Percentiles rank a stretch among this genome's conserved stretches.
Evolutionary conservation across 2,888 invertebrate species (phyloP).

Genomic region (Xiphydria camelus): DNA sequence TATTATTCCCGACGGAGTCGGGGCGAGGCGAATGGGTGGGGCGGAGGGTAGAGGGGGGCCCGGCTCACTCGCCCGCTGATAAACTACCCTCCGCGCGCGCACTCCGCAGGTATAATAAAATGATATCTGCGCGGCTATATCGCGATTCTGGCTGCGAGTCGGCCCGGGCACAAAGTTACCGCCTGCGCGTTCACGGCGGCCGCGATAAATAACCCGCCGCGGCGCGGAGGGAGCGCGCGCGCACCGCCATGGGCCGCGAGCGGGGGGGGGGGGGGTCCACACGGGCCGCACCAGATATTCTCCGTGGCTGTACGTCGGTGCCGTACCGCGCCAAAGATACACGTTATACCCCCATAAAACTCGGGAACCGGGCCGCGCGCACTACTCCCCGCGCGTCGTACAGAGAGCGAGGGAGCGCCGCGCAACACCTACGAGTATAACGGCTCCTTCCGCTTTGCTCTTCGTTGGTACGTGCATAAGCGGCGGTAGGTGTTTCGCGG

Average conservation of each 20-base stretch:
- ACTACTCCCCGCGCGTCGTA: conserved; percentile 13
- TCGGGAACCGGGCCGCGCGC: conserved; percentile 15
- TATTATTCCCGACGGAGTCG: conserved; percentile 36
- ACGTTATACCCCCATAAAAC: conserved; percentile 21
- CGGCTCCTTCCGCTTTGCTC: too few species aligned
- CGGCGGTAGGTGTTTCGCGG: too few species aligned
- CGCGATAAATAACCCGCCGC: conserved; percentile 45
- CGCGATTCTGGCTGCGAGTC: conserved; percentile 41
- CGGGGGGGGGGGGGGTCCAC: conserved; percentile 8
- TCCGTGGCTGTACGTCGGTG: too few species aligned
- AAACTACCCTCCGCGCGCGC: conserved; percentile 42
- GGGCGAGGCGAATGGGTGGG: conserved; percentile 7
- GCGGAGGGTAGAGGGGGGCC: conserved; percentile 3
- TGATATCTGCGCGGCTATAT: conserved; percentile 47
- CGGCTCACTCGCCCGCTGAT: conserved; percentile 39
- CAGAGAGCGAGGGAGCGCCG: too few species aligned
- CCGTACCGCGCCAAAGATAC: conserved; percentile 16
- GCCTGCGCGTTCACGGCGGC: conserved; percentile 44
- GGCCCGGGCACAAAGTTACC: conserved; percentile 44
- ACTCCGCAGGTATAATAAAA: conserved; percentile 49
- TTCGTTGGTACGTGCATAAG: too few species aligned
- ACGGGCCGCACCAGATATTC: conserved; percentile 6
- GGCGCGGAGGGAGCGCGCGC: not conserved
- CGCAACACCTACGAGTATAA: conserved; percentile 26
- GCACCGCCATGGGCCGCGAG: conserved; percentile 7